Percentiles rank a stretch among this genome's conserved stretches.
phyloP scores from a whole-genome alignment of 2,888 invertebrate genomes.

The Hermodice carunculata region DNA sequence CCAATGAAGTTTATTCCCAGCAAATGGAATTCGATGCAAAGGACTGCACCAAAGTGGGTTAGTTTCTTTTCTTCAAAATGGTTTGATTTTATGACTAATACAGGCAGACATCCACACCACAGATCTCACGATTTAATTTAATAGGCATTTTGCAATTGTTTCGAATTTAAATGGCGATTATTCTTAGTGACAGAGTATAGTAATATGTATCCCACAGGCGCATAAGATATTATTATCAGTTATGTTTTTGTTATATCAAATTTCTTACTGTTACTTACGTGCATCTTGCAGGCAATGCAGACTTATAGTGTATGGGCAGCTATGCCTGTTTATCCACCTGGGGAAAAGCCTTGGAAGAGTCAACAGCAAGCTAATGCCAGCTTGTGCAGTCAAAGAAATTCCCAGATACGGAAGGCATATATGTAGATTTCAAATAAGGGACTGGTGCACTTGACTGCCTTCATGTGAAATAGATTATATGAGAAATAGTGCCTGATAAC shows the following conservation, averaged over 20 bases:
- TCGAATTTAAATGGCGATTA: too few species aligned
- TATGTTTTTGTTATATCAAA: neutral
- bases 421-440: neutral
- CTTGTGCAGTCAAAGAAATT: constrained; percentile 5
- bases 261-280: neutral
- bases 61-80: too few species aligned
- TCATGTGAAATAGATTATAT: neutral
- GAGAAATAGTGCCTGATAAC: too few species aligned
- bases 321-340: neutral
- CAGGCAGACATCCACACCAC: too few species aligned
- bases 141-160: too few species aligned
- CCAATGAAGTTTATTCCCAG: too few species aligned
- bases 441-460: neutral
- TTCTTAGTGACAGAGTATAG: neutral
- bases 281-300: neutral
- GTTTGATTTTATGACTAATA: too few species aligned
- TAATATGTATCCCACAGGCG: neutral
- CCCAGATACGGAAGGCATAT: neutral
- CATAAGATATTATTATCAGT: neutral
- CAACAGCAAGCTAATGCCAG: neutral
- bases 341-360: neutral
- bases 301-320: neutral
- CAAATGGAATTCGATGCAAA: too few species aligned
- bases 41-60: too few species aligned
- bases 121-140: too few species aligned